These are phyloP conservation scores for Tarsius wallacei DNA, from an alignment of 2,797 vertebrate genomes.

Conservation along the genomic window DNA sequence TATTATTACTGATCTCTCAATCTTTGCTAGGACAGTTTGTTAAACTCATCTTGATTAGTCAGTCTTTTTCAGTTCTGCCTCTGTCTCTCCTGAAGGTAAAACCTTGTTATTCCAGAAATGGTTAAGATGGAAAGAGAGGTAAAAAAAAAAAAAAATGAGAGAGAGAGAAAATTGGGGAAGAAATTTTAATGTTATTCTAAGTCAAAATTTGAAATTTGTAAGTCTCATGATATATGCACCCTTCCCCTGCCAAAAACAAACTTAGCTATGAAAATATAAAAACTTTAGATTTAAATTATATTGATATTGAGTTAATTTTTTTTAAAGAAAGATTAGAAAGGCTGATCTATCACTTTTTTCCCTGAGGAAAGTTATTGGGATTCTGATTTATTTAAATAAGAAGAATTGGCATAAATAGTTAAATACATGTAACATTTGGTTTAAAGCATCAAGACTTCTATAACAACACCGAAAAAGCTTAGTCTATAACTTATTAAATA, in stretches of 20 bases:
- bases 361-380: background rate
- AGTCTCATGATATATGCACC: background rate
- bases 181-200: background rate
- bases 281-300: background rate
- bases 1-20: background rate
- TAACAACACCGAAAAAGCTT: background rate
- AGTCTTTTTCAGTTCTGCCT: background rate
- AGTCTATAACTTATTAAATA: background rate
- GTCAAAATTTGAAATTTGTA: background rate
- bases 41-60: background rate
- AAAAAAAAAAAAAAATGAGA: background rate
- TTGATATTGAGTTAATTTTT: background rate
- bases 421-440: slow-evolving; percentile 3
- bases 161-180: background rate
- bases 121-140: background rate
- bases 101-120: background rate
- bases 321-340: slow-evolving; percentile 13
- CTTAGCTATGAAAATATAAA: background rate
- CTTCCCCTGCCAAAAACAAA: background rate
- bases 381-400: slow-evolving; percentile 49
- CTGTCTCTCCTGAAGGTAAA: background rate
- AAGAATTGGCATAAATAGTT: slow-evolving; percentile 17
- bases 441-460: background rate
- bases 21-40: background rate
- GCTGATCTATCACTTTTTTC: background rate